These are phyloP conservation scores for Archilochus colubris DNA, from an alignment of 2,113 vertebrate species.

Conservation along the genomic window DNA sequence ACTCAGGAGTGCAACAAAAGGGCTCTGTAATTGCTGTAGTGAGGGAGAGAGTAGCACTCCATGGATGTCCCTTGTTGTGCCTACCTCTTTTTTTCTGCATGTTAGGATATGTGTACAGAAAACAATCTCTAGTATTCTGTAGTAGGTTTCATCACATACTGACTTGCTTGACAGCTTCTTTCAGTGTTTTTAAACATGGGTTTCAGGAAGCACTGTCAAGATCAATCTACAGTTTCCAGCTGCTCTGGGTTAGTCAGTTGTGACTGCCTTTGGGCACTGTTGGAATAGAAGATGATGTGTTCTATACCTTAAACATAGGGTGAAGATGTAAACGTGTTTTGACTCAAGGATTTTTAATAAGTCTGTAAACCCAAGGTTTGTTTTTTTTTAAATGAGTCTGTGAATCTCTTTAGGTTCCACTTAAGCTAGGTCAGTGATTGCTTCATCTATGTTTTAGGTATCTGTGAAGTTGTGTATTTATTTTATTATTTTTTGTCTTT, in stretches of 20 bases:
- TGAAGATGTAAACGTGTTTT: not conserved
- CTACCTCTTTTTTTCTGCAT: not conserved
- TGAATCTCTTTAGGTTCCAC: not conserved
- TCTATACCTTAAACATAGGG: not conserved
- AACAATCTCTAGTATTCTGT: not conserved
- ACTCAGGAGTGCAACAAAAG: constrained; percentile 20
- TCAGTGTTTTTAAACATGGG: not conserved
- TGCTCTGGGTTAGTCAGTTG: not conserved
- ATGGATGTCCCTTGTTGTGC: not conserved
- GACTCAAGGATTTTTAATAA: not conserved
- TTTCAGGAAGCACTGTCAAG: not conserved
- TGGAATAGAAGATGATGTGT: not conserved
- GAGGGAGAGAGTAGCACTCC: not conserved
- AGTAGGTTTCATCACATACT: not conserved
- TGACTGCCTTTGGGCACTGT: not conserved
- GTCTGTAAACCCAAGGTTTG: not conserved
- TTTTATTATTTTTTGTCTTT: not conserved
- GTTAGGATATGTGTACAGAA: not conserved
- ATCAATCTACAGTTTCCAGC: not conserved
- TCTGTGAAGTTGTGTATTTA: not conserved
- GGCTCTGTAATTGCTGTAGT: not conserved
- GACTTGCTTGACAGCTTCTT: constrained; percentile 10
- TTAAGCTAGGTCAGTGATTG: not conserved
- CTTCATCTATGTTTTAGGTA: not conserved
- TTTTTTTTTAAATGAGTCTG: not conserved